A percentile compares a stretch with the other conserved stretches of the same genome.
These are phyloP conservation scores for Drosophila ogumai DNA, from an alignment of 1,140 invertebrate genomes.

Conservation along the genomic window DNA sequence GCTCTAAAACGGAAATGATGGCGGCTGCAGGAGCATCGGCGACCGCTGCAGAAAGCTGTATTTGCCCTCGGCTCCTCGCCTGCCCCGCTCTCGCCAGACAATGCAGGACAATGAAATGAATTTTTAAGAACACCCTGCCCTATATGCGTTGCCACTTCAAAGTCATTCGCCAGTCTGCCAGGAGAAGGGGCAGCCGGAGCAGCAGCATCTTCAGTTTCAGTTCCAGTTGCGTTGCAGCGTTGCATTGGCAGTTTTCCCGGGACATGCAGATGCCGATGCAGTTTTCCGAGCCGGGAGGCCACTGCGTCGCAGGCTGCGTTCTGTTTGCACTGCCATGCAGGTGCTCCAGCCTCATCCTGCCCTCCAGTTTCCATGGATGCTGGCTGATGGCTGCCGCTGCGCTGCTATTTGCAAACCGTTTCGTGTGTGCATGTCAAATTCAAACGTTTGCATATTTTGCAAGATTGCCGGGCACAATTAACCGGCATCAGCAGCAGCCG, in stretches of 20 bases:
- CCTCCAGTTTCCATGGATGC: slow-evolving; percentile 69
- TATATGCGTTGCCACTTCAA: slow-evolving; percentile 80
- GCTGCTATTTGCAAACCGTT: slow-evolving; percentile 75
- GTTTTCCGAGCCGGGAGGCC: slow-evolving; percentile 46
- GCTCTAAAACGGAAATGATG: slow-evolving; percentile 83
- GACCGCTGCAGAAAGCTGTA: slow-evolving; percentile 76
- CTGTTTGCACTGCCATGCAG: slow-evolving; percentile 75
- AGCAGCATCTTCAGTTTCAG: slow-evolving; percentile 66
- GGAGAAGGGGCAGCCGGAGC: slow-evolving; percentile 2
- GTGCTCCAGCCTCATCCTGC: slow-evolving; percentile 43
- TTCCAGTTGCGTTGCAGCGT: slow-evolving; percentile 25
- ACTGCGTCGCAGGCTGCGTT: slow-evolving; percentile 58
- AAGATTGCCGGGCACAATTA: slow-evolving; percentile 81
- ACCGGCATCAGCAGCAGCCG: slow-evolving; percentile 69
- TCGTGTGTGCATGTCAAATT: slow-evolving; percentile 82
- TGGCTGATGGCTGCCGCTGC: slow-evolving; percentile 45
- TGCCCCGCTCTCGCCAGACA: slow-evolving; percentile 60
- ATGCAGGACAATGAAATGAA: slow-evolving; percentile 83
- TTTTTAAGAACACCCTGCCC: slow-evolving; percentile 82
- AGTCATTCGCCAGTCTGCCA: slow-evolving; percentile 65
- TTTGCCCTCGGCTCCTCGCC: slow-evolving; percentile 61
- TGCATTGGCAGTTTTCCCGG: slow-evolving; percentile 47
- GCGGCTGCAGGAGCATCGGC: slow-evolving; percentile 65
- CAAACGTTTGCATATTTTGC: slow-evolving; percentile 82
- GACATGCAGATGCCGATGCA: slow-evolving; percentile 61